Percentiles rank a stretch among this genome's conserved stretches.
Conservation (phyloP, 2,888 invertebrate species). For the Endomychus coccineus region DNA sequence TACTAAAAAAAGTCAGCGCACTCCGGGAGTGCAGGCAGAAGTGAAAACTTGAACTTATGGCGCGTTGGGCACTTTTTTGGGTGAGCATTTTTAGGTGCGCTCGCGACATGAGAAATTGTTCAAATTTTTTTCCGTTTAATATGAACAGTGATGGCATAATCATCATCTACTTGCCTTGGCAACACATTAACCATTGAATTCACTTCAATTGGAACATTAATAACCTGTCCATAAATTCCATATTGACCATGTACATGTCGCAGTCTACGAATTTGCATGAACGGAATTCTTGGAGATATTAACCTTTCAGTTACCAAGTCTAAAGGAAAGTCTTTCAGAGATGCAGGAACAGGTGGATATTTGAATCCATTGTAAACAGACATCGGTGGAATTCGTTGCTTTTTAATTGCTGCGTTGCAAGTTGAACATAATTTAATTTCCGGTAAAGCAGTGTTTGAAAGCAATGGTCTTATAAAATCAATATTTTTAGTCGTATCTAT, state of each 20-base stretch:
- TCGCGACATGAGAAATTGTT: too few species aligned
- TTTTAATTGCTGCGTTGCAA: conserved; percentile 9
- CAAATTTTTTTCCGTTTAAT: conserved; percentile 23
- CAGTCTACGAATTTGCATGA: conserved; percentile 16
- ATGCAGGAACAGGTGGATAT: conserved; percentile 21
- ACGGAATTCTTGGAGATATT: conserved; percentile 23
- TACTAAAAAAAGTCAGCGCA: too few species aligned
- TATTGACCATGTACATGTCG: conserved; percentile 25
- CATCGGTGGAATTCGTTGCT: conserved; percentile 12
- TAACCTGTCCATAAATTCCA: conserved; percentile 27
- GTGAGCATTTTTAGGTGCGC: too few species aligned
- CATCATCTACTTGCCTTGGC: conserved; percentile 25
- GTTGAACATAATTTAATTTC: conserved; percentile 9
- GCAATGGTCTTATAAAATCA: conserved; percentile 9
- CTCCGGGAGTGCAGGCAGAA: too few species aligned
- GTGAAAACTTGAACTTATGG: too few species aligned
- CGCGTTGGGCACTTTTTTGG: too few species aligned
- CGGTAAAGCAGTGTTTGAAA: not conserved
- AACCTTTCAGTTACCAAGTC: conserved; percentile 23
- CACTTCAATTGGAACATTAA: conserved; percentile 26
- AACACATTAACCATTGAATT: conserved; percentile 25
- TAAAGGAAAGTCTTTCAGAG: conserved; percentile 16
- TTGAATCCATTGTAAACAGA: conserved; percentile 22
- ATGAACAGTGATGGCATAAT: conserved; percentile 26
- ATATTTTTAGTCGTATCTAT: conserved; percentile 4